phyloP scores from a whole-genome alignment of 2,113 vertebrate species.

The Leptodactylus fuscus region DNA sequence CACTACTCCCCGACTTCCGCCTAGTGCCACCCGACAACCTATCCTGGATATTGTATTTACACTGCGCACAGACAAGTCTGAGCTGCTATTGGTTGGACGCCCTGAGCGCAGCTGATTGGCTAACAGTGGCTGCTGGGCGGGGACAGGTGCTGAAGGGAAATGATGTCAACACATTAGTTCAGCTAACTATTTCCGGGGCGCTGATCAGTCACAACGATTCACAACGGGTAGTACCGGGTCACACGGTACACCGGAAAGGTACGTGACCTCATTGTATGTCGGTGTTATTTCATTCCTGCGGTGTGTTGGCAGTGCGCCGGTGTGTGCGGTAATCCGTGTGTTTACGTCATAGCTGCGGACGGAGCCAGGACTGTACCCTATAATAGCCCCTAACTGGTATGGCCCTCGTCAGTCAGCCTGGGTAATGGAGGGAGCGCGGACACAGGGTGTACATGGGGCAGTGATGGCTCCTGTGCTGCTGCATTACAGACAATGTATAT shows the following conservation, averaged over 20 bases:
- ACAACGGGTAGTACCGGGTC: slow-evolving; percentile 27
- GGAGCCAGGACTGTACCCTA: not conserved
- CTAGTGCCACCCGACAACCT: not conserved
- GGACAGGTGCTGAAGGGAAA: not conserved
- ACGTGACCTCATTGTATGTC: not conserved
- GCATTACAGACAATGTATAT: no score
- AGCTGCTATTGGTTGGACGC: not conserved
- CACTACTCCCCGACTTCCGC: not conserved
- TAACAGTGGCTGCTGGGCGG: not conserved
- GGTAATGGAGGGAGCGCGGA: no score
- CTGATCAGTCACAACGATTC: slow-evolving; percentile 13
- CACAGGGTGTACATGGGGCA: no score
- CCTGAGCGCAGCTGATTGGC: not conserved
- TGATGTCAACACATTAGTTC: not conserved
- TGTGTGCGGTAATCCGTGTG: not conserved
- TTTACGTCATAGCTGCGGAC: not conserved
- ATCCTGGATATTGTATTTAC: not conserved
- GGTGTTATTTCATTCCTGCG: no score
- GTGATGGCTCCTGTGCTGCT: no score
- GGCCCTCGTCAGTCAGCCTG: no score
- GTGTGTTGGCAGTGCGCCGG: no score
- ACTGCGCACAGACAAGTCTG: not conserved
- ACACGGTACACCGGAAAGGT: slow-evolving; percentile 37
- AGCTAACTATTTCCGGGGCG: not conserved
- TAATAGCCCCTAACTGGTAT: no score